These are phyloP conservation scores for Melanerpes aurifrons DNA, from an alignment of 2,113 vertebrate genomes.

Conservation along the genomic window DNA sequence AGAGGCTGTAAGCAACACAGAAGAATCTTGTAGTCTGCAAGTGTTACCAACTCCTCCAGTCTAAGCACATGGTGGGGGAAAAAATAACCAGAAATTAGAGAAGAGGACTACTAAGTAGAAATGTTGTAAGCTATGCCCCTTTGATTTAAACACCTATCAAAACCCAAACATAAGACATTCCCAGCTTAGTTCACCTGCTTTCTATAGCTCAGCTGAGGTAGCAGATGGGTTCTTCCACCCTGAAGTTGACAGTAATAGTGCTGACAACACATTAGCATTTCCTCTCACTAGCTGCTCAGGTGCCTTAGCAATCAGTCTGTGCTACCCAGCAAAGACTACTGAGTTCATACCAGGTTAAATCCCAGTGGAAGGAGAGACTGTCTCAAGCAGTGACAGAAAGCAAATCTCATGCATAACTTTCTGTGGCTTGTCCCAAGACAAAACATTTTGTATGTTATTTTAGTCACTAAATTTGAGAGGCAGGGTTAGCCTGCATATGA, in stretches of 20 bases:
- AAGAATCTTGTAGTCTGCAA: not conserved
- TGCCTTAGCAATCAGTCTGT: not conserved
- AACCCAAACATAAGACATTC: not conserved
- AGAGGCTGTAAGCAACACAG: not conserved
- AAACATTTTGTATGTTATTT: not conserved
- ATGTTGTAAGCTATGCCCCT: not conserved
- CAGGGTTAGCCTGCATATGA: not conserved
- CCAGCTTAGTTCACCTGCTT: not conserved
- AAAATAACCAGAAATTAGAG: not conserved
- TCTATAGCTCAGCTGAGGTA: not conserved
- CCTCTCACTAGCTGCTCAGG: not conserved
- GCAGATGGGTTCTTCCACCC: not conserved
- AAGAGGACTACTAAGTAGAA: not conserved
- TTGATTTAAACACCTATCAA: not conserved
- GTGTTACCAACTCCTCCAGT: not conserved
- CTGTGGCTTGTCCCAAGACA: not conserved
- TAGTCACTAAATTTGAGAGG: not conserved
- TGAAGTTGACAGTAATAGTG: not conserved
- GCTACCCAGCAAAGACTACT: not conserved
- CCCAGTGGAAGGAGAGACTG: not conserved
- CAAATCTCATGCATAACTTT: not conserved
- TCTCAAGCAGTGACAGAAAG: not conserved
- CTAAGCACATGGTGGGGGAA: not conserved
- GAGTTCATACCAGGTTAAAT: not conserved
- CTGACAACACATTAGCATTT: not conserved